Conservation (phyloP, 1,140 invertebrate genomes). For the Nomia melanderi region DNA sequence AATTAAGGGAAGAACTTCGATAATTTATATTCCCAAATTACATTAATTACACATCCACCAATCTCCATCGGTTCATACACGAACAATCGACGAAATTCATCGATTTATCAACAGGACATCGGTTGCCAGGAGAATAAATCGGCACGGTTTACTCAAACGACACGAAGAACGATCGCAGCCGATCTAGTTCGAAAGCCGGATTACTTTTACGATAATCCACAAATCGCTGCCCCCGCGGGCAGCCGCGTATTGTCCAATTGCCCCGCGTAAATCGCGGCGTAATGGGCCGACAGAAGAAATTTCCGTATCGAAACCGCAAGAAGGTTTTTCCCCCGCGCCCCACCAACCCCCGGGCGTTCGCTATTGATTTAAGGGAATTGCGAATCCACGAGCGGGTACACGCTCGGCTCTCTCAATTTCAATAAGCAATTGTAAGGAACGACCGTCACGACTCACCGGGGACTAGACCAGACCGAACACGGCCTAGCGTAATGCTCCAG, state of each 20-base stretch:
- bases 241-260: constrained; percentile 19
- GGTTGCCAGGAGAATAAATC: no score
- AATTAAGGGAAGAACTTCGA: no score
- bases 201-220: constrained; percentile 19
- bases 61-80: no score
- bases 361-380: constrained; percentile 48
- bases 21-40: no score
- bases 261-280: constrained; percentile 15
- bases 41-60: no score
- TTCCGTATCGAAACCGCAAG: constrained; percentile 18
- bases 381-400: constrained; percentile 39
- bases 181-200: background rate
- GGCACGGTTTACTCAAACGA: background rate
- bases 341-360: background rate
- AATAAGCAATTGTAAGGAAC: constrained; percentile 48
- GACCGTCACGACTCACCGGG: constrained; percentile 33
- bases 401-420: constrained; percentile 47
- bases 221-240: background rate
- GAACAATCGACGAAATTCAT: no score
- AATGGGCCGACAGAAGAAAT: constrained; percentile 41
- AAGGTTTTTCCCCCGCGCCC: constrained; percentile 1
- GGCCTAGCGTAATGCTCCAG: background rate
- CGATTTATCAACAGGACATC: no score
- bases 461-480: constrained; percentile 45
- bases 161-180: background rate